Base-by-base conservation (phyloP, 2,888 invertebrate genomes). In the Beris chalybata region DNA sequence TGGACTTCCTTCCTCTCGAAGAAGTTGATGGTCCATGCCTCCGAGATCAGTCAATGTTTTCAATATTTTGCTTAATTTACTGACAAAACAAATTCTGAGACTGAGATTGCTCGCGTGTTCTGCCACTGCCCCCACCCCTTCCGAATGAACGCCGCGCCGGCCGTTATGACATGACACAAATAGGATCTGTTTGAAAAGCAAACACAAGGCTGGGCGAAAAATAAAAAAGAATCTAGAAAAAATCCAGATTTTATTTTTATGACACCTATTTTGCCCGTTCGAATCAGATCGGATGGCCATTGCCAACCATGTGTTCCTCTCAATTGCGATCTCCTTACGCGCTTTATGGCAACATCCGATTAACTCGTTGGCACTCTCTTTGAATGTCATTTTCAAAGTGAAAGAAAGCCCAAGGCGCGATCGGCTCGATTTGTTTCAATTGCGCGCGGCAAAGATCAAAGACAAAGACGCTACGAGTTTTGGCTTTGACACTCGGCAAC, bases 301-400 rank as follows among this genome's bases (percentile, higher is more conserved):
- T 65, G 48, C 13, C 55, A 58, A 61, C 65, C 67, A 65, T 68
- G 55, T 68, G 68, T 65, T 61, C 53, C n/a, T 31, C 61, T 32
- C 54, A 13, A 59, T 47, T 54, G 50, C 38, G 30, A 56, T 55
- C 52, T 30, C 48, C 54, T 56, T 45, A 48, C n/a, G 43, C 65
- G 68, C 65, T 68, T 61, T 61, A 29, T 52, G 30, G 61, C 61
- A 7, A 22, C 61, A 52, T 50, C 38, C 52, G 29, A 59, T n/a
- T 64, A 67, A 63, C 69, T 64, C 69, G 64, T 64, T 66, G 66
- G 64, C 64, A 66, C 69, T 69, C 58, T 61, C 66, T 67, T 69
- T 67, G 69, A 59, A 50, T 67, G 64, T 50, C 53, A 53, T 61
- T 69, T 61, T 65, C 56, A 67, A 68, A 67, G 52, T 9, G 22